Evolutionary conservation across 2,888 invertebrate species (phyloP), one percentile per base, ranked within the genome.

Genomic region (Dendrolimus pini): DNA sequence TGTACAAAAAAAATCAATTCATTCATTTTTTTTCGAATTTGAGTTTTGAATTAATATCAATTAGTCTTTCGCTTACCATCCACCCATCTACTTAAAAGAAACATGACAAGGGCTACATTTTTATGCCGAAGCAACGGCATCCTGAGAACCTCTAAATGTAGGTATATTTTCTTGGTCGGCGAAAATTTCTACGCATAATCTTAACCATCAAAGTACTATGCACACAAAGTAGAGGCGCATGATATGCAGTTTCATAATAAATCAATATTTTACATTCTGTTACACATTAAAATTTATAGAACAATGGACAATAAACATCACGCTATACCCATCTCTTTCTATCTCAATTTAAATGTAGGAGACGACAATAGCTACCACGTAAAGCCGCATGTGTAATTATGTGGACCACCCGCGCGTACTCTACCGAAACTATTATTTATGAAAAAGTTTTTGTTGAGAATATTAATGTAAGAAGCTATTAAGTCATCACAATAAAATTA

Each of bases 381-480:
- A 47, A 47, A 47, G 47, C 12, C 9, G 47, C 47, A 3, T 47
- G 9, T 47, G 47, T 47, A 47, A 47, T 47, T 47, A 47, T 47
- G 8, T 47, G 56, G 42, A 42, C 53, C 58, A 53, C 53, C 58
- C 53, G 53, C 47, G 47, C 47, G 47, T 47, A 47, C 47, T 47
- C 30, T 59, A 62, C 53, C 63, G 30, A 30, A 47, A 53, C 55
- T 58, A 54, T 58, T 42, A 10, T 55, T 30, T 30, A 30, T 30
- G 30, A 30, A 30, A 30, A 30, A 53, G 53, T 58, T 58, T 58
- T 58, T 58, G 58, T 58, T 52, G 41, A 14, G 55, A 55, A 58
- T 55, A 58, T 14, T 58, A 58, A 58, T 58, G 53, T 10, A 18
- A 30, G 41, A 55, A 52, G 55, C 55, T 55, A 58, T 58, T 55